These are phyloP conservation scores for Protonibea diacanthus DNA, from an alignment of 2,797 vertebrate genomes.

Conservation along the genomic window DNA sequence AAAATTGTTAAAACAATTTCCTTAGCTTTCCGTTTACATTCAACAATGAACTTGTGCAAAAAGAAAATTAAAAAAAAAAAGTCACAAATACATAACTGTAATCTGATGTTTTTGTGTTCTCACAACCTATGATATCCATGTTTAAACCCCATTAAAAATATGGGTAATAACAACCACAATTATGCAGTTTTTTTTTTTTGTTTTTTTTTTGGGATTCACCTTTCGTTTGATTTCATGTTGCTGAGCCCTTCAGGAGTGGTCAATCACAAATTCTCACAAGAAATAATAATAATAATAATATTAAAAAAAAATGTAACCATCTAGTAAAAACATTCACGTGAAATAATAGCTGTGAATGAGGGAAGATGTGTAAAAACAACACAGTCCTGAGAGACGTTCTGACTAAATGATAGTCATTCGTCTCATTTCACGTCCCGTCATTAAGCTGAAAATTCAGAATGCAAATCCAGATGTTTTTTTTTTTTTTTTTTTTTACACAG, in stretches of 20 bases:
- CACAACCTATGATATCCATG: slow-evolving; percentile 11
- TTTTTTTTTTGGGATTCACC: slow-evolving; percentile 11
- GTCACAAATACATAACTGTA: slow-evolving; percentile 27
- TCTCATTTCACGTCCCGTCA: slow-evolving; percentile 55
- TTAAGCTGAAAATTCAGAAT: slow-evolving; percentile 54
- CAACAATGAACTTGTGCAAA: slow-evolving; percentile 74
- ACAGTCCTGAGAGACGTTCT: slow-evolving; percentile 41
- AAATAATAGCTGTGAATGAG: slow-evolving; percentile 57
- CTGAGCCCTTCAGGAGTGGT: slow-evolving; percentile 48
- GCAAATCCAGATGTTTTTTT: slow-evolving; percentile 34
- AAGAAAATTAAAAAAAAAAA: slow-evolving; percentile 23
- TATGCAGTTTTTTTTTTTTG: slow-evolving; percentile 14
- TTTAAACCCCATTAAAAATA: slow-evolving; percentile 66
- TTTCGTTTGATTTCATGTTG: slow-evolving; percentile 39
- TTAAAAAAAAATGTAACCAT: slow-evolving; percentile 24
- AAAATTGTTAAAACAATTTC: slow-evolving; percentile 49
- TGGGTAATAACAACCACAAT: slow-evolving; percentile 56
- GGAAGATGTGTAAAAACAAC: slow-evolving; percentile 41
- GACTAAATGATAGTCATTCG: slow-evolving; percentile 46
- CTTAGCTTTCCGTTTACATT: slow-evolving; percentile 71
- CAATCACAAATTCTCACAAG: slow-evolving; percentile 27
- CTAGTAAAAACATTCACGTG: slow-evolving; percentile 45
- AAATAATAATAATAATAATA: not conserved
- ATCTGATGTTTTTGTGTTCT: slow-evolving; percentile 38
- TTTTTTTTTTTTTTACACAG: slow-evolving; percentile 23